Base-by-base conservation (phyloP, 2,888 invertebrate genomes). In the Hypolimnas misippus region DNA sequence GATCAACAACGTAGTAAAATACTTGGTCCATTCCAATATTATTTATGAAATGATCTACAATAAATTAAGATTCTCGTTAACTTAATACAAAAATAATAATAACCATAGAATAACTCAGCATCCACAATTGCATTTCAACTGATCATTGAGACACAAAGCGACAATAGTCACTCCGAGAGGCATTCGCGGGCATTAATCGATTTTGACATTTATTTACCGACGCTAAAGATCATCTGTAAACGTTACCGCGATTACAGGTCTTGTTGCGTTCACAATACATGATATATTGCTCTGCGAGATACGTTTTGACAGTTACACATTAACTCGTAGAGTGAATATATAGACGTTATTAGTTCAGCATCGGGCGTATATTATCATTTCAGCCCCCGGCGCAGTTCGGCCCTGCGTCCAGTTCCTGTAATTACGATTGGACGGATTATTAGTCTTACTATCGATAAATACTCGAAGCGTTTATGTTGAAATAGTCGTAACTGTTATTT, bases 121-220 rank as follows among this genome's bases (percentile, higher is more conserved):
- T 19, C 16, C 19, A 60, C 51, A 56, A 59, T 51, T 42, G 55
- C 40, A 50, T 63, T 46, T 52, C 52, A 58, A 60, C 64, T 38
- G 38, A 46, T 64, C 35, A 52, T 58, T 65, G 35, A 42, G 35
- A 58, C 52, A 46, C 58, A 53, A 66, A 66, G 53, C 51, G 21
- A 61, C 44, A 61, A 58, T 52, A 51, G 51, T 35, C 59, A 62
- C 52, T 67, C n/a, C 57, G 62, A 63, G 53, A 60, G 57, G 61
- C 62, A 56, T 62, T 54, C 66, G 51, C 56, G 63, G 55, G 67
- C 66, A 72, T 76, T 72, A 72, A 76, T 78, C 75, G 62, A 68
- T 74, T 78, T 77, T 78, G 81, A 81, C 82, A 77, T 83, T 79
- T 82, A 79, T 78, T 76, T 79, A 75, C 76, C 75, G 73, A 73